Percentiles rank a stretch among this genome's conserved stretches.
Evolutionary conservation across 2,797 vertebrate species (phyloP).

Genomic region (Spondyliosoma cantharus): DNA sequence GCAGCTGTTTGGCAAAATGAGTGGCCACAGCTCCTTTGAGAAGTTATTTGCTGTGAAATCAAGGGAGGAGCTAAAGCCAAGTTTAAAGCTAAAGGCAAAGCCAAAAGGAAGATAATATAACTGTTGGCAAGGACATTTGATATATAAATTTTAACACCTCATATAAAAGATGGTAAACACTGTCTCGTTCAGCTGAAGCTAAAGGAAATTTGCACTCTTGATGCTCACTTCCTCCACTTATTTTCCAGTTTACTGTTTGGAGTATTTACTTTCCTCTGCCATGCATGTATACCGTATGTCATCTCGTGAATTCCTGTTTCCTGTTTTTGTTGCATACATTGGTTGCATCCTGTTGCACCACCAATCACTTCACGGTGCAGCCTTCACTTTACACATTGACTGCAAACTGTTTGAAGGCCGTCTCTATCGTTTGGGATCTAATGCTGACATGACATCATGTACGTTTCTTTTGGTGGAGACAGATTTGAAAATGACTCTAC

Average conservation of each 20-base stretch:
- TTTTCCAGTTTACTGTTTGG: background rate
- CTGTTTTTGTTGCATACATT: background rate
- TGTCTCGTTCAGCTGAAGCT: slow-evolving; percentile 22
- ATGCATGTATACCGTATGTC: background rate
- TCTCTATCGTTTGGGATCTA: background rate
- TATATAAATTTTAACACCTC: slow-evolving; percentile 18
- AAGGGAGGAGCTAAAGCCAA: slow-evolving; percentile 52
- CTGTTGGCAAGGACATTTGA: slow-evolving; percentile 24
- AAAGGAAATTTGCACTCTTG: background rate
- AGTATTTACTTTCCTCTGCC: slow-evolving; percentile 15
- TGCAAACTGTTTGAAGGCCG: slow-evolving; percentile 7
- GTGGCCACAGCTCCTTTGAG: slow-evolving; percentile 57
- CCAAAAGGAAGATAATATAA: slow-evolving; percentile 35
- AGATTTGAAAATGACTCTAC: background rate
- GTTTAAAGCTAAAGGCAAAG: slow-evolving; percentile 44
- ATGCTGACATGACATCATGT: too few relatives aligned
- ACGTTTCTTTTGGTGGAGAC: background rate
- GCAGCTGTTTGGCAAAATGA: slow-evolving; percentile 79
- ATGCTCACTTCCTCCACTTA: background rate
- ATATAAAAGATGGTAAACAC: slow-evolving; percentile 18
- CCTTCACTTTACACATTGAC: background rate
- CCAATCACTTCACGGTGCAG: background rate
- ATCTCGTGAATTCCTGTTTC: background rate
- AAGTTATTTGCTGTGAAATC: slow-evolving; percentile 72
- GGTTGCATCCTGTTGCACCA: background rate